phyloP scores from a whole-genome alignment of 2,888 invertebrate genomes.

The Nasonovia ribisnigri region DNA sequence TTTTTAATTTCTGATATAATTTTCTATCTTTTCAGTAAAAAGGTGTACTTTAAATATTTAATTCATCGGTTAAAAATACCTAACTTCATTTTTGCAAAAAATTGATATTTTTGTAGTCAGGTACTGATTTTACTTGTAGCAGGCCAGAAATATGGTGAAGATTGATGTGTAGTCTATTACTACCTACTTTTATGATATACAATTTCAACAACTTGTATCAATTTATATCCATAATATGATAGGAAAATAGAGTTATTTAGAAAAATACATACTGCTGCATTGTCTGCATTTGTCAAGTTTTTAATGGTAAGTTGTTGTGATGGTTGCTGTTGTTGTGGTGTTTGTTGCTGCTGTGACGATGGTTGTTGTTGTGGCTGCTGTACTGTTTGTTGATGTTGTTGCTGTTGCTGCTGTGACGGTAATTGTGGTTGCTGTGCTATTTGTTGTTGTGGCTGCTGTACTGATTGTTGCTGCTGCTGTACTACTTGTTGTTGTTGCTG shows the following conservation, averaged over 20 bases:
- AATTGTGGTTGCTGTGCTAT: background rate
- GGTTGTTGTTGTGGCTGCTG: background rate
- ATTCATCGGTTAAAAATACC: background rate
- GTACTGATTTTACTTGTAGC: background rate
- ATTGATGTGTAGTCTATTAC: background rate
- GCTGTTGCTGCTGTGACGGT: background rate
- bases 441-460: background rate
- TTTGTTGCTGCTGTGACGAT: background rate
- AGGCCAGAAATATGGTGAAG: background rate
- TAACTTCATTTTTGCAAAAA: background rate
- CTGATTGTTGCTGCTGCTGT: background rate
- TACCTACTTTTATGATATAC: background rate
- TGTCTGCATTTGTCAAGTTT: background rate
- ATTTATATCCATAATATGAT: no score
- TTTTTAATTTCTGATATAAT: background rate
- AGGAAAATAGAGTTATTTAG: background rate
- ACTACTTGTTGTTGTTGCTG: background rate
- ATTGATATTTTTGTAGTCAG: background rate
- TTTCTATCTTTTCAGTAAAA: background rate
- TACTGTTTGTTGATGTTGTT: background rate
- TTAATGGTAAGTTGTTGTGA: background rate
- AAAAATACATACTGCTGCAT: constrained; percentile 29
- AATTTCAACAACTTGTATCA: background rate
- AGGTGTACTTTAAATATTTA: background rate
- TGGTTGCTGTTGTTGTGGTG: background rate